A percentile compares a stretch with the other conserved stretches of the same genome.
phyloP scores from a whole-genome alignment of 1,140 invertebrate genomes.

The Drosophila orena region DNA sequence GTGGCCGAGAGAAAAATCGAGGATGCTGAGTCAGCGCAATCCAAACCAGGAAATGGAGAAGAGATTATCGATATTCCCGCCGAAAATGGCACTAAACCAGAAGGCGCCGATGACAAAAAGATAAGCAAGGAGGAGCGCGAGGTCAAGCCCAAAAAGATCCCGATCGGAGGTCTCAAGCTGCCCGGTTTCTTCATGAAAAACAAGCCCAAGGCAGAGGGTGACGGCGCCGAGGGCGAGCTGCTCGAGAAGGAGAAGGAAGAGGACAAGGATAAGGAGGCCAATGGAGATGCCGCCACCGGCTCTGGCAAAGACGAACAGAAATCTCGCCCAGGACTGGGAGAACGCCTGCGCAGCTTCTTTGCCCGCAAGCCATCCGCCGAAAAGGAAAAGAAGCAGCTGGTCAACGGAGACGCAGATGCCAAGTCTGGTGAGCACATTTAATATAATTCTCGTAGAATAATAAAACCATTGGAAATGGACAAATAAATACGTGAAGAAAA shows the following conservation, averaged over 20 bases:
- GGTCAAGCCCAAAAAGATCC: slow-evolving; percentile 92
- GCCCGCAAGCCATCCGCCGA: slow-evolving; percentile 72
- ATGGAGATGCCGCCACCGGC: slow-evolving; percentile 48
- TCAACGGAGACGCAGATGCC: slow-evolving; percentile 73
- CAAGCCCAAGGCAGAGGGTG: slow-evolving; percentile 86
- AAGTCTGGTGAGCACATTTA: slow-evolving; percentile 68
- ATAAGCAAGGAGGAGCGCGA: slow-evolving; percentile 89
- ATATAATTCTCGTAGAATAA: too few relatives aligned
- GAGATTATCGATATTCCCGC: slow-evolving; percentile 83
- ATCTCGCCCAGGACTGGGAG: slow-evolving; percentile 63
- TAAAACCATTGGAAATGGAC: too few relatives aligned
- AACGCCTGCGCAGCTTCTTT: slow-evolving; percentile 79
- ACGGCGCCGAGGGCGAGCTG: slow-evolving; percentile 85
- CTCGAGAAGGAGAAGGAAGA: slow-evolving; percentile 82
- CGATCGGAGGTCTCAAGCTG: slow-evolving; percentile 93
- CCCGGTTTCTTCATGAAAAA: slow-evolving; percentile 92
- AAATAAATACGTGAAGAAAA: too few relatives aligned
- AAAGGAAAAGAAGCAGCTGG: slow-evolving; percentile 68
- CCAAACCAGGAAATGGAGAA: slow-evolving; percentile 54
- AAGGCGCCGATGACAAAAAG: slow-evolving; percentile 85
- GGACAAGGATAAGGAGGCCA: slow-evolving; percentile 62
- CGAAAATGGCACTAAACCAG: slow-evolving; percentile 69
- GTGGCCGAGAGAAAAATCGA: slow-evolving; percentile 5
- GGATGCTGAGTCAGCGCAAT: neutral
- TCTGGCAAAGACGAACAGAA: slow-evolving; percentile 74